phyloP scores from a whole-genome alignment of 1,140 invertebrate genomes.

The Phenacoccus solenopsis region DNA sequence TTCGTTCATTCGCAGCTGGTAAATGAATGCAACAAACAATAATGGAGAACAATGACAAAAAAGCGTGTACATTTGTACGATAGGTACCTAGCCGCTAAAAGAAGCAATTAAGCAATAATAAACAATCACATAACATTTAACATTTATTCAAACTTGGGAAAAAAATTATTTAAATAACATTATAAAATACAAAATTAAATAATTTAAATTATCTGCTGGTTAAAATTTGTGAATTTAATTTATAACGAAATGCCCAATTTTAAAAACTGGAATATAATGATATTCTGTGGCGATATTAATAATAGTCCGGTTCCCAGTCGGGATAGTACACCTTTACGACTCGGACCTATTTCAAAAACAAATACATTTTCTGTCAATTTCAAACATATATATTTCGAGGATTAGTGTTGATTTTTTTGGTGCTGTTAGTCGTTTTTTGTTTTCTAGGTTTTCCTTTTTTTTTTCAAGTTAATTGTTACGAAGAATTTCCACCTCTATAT shows the following conservation, averaged over 20 bases:
- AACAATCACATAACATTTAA: background rate
- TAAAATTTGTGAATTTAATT: background rate
- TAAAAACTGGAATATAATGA: conserved; percentile 25
- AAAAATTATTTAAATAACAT: conserved; percentile 21
- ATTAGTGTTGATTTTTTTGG: too few relatives aligned
- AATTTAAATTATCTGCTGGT: conserved; percentile 11
- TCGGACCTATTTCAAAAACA: conserved; percentile 24
- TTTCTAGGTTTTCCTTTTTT: too few relatives aligned
- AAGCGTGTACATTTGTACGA: too few relatives aligned
- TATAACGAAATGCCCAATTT: conserved; percentile 9
- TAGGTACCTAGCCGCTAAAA: background rate
- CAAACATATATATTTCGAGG: too few relatives aligned
- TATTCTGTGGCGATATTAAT: conserved; percentile 21
- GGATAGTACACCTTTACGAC: conserved; percentile 28
- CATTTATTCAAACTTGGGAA: conserved; percentile 6
- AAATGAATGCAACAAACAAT: too few relatives aligned
- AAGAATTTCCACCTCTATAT: too few relatives aligned
- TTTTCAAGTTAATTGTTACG: too few relatives aligned
- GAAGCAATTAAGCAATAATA: background rate
- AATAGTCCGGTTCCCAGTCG: conserved; percentile 27
- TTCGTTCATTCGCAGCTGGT: too few relatives aligned
- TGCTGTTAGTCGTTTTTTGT: too few relatives aligned
- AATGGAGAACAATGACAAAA: too few relatives aligned
- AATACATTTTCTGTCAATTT: too few relatives aligned
- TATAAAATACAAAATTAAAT: conserved; percentile 23